Evolutionary conservation across 1,140 invertebrate genomes (phyloP).

Genomic region (Leptinotarsa lineolata): DNA sequence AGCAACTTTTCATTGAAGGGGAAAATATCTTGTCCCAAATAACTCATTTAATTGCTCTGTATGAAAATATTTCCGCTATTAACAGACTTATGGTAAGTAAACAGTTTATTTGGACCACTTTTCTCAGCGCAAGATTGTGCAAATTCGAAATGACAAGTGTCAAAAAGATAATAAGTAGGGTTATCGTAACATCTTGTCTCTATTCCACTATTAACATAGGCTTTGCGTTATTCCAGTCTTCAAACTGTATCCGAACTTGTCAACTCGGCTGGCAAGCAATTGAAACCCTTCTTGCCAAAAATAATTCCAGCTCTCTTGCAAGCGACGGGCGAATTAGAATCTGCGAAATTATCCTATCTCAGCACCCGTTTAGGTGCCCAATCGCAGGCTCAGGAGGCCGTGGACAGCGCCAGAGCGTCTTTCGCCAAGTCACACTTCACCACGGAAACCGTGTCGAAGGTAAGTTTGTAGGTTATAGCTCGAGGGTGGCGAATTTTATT

Average conservation of each 20-base stretch:
- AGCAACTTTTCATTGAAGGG: too few species aligned
- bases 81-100: too few species aligned
- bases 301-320: conserved; percentile 83
- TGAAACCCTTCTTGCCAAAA: conserved; percentile 79
- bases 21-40: too few species aligned
- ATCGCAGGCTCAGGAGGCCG: conserved; percentile 68
- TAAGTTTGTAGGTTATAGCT: conserved; percentile 49
- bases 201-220: too few species aligned
- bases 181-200: too few species aligned
- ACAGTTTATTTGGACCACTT: too few species aligned
- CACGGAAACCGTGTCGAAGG: conserved; percentile 84
- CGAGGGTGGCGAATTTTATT: not conserved
- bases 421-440: conserved; percentile 83
- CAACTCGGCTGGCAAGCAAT: conserved; percentile 72
- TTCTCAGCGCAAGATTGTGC: too few species aligned
- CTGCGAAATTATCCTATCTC: conserved; percentile 75
- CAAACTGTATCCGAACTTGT: conserved; percentile 84
- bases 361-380: conserved; percentile 73
- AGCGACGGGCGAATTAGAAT: conserved; percentile 84
- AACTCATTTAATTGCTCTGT: too few species aligned
- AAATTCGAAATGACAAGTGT: too few species aligned
- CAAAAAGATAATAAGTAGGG: too few species aligned
- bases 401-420: conserved; percentile 77
- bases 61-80: too few species aligned
- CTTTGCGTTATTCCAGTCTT: conserved; percentile 62